Evolutionary conservation across 92 coral and sea anemone species (phyloP), one percentile per base, ranked within the genome.

Genomic region (Blastomussa wellsi): DNA sequence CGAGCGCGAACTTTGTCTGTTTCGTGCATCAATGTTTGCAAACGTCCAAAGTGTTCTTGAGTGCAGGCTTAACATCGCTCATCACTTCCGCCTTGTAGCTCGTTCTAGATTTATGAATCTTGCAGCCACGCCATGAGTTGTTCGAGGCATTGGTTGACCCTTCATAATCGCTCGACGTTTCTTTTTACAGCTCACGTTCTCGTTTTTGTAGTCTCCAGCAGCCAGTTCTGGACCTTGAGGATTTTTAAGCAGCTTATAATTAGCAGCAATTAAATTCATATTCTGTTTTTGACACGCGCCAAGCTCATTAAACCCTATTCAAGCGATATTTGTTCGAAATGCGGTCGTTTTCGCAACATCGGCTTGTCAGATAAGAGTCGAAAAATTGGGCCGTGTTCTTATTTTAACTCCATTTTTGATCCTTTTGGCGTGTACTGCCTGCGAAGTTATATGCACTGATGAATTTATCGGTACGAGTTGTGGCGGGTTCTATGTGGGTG

Each of bases 281-380:
- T 74, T 39, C 80, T 64, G 26, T 60, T 57, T 17, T n/a, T 74
- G 87, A 76, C 87, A 83, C 80, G 87, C 87, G 87, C 87, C 62
- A 8, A 22, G 73, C 74, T 83, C 74, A 83, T 74, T 83, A 83
- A 37, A 22, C 74, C 44, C 80, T 28, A 74, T 82, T 44, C 74
- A 82, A 64, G 80, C 22, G 72, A 31, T 83, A 16, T 44, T 73
- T 83, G 72, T 83, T 60, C 76, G 78, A 82, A 71, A 48, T 71
- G 78, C 78, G 52, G 28, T 41, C 32, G 42, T 74, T 41, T 83
- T 83, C 41, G 42, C 65, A 80, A 49, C 57, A 66, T 68, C 33
- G 42, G 14, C n/a, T 48, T 48, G 80, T 79, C 57, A 64, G 28
- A 22, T 79, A 38, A 79, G 51, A 39, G 41, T 62, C 59, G 38